Conservation (phyloP, 2,797 vertebrate genomes). For the Phrynocephalus forsythii region DNA sequence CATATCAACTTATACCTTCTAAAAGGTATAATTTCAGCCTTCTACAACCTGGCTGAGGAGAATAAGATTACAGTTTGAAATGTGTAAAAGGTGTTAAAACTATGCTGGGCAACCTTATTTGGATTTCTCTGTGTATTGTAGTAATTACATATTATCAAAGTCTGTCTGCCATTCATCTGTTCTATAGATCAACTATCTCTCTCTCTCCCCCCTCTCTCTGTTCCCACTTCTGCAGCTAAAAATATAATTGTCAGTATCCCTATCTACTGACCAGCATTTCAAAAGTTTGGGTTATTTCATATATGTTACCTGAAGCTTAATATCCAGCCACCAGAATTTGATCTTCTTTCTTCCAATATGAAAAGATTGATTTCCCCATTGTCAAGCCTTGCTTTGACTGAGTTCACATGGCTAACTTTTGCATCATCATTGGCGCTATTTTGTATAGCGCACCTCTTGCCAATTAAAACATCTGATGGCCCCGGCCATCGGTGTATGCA, state of each 20-base stretch:
- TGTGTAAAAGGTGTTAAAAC: neutral
- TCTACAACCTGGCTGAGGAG: neutral
- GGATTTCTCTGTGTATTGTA: neutral
- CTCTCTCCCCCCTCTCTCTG: neutral
- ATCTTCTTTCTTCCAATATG: slow-evolving; percentile 45
- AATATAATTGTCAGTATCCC: slow-evolving; percentile 1
- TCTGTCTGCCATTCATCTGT: slow-evolving; percentile 1
- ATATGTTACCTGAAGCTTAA: slow-evolving; percentile 45
- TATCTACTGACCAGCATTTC: slow-evolving; percentile 16
- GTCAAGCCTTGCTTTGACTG: slow-evolving; percentile 51
- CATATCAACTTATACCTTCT: no score
- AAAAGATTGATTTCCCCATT: slow-evolving; percentile 36
- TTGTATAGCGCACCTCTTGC: slow-evolving; percentile 36
- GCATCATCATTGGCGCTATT: slow-evolving; percentile 15
- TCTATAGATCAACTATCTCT: slow-evolving; percentile 1
- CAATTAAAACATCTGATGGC: slow-evolving; percentile 60
- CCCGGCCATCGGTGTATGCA: slow-evolving; percentile 44
- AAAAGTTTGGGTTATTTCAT: neutral
- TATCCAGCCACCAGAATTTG: slow-evolving; percentile 51
- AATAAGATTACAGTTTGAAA: no score
- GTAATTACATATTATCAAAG: neutral
- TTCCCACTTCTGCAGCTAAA: neutral
- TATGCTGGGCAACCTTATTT: neutral
- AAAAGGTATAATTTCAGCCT: neutral
- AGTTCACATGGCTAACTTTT: slow-evolving; percentile 49